Evolutionary conservation across 92 coral and sea anemone genomes (phyloP), one percentile per base, ranked within the genome.

Genomic region (Phenganax marumi): DNA sequence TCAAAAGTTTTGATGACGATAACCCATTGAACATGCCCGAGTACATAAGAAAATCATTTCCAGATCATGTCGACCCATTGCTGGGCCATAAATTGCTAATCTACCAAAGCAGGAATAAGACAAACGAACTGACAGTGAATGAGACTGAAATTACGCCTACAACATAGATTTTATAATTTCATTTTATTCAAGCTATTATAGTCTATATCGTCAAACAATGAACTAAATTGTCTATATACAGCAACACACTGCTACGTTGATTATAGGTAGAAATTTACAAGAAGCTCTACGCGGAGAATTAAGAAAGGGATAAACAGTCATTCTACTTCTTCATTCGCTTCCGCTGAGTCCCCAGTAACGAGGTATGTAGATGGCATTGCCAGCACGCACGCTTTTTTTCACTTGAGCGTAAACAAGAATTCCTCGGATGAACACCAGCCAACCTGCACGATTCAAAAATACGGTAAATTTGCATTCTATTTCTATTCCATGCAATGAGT

Each of bases 351-450:
- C 97, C 91, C 93, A 92, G 87, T 81, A 85, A 53, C 88, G 93
- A 8, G 93, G 93, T 50, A 78, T 66, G 68, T 85, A 85, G 25
- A 90, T 52, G 52, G 90, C 84, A 7, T 93, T 84, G 0, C 97
- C 97, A 26, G 81, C 90, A 86, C 84, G 90, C 54, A 89, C 97
- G 81, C 85, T 81, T 88, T 89, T 54, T 87, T 89, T 92, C 91
- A 93, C 87, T 73, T 92, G 93, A 55, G 89, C 60, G 77, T 93
- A 93, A 68, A 91, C 97, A n/a, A 93, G 85, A 48, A 90, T 88
- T 74, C 93, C 91, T 60, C 97, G 93, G 53, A 93, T 89, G 84
- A 93, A 93, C 47, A 93, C 81, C 80, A 93, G 62, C 97, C 97
- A 93, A 23, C 97, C 97, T 93, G 84, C 24, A 77, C 63, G 0